Evolutionary conservation across 1,140 invertebrate genomes (phyloP), one percentile per base, ranked within the genome.

Genomic region (Goniozus legneri): DNA sequence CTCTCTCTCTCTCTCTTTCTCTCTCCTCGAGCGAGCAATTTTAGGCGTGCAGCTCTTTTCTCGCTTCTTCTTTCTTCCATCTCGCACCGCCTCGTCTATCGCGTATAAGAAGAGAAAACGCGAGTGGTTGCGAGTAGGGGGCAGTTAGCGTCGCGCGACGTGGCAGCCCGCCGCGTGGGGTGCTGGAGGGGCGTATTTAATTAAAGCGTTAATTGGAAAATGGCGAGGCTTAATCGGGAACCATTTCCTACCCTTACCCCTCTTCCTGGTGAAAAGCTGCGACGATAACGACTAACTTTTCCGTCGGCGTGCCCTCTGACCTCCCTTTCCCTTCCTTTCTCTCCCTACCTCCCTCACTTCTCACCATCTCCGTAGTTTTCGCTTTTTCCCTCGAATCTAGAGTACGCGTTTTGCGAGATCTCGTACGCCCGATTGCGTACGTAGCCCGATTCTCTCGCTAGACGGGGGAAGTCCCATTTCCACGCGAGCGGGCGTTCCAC

Each of bases 121-220:
- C n/a, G n/a, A n/a, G n/a, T n/a, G n/a, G n/a, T n/a, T n/a, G n/a
- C n/a, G n/a, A n/a, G n/a, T n/a, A n/a, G n/a, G n/a, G n/a, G n/a
- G n/a, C 24, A 27, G 24, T 6, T 27, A 27, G 24, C 10, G 24
- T 21, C 19, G 38, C 22, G 24, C 10, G 24, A 27, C 24, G 10
- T 27, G 10, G 24, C 24, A 10, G 10, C 4, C 24, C 24, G 32
- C n/a, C 16, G 39, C 20, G 6, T 12, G 37, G 13, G 34, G 34
- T n/a, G n/a, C n/a, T n/a, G n/a, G n/a, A n/a, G n/a, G 44, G 50
- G 48, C 52, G 54, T 56, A 65, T 69, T 67, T 65, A 69, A 69
- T 69, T 65, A 67, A 67, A 58, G 61, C 62, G 59, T 65, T 69
- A 69, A 69, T 65, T 69, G 65, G 65, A 64, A 69, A 65, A 64